phyloP scores from a whole-genome alignment of 2,888 invertebrate species.

The Rhagium mordax region DNA sequence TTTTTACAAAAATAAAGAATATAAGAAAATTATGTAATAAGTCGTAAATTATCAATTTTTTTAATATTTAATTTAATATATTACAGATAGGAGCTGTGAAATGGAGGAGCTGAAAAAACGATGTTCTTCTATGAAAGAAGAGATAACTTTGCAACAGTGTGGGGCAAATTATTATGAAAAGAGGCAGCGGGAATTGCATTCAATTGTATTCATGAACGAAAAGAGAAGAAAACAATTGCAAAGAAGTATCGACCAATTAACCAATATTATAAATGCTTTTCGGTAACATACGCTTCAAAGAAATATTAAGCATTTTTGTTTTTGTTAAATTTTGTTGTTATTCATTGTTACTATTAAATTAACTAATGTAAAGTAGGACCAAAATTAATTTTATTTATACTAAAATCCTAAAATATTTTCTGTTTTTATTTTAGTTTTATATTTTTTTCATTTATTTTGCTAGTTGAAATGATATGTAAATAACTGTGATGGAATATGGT shows the following conservation, averaged over 20 bases:
- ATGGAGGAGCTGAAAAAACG: constrained; percentile 70
- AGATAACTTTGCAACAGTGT: constrained; percentile 71
- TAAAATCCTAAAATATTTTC: constrained; percentile 15
- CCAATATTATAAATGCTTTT: constrained; percentile 65
- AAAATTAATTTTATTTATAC: constrained; percentile 35
- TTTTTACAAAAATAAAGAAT: no score
- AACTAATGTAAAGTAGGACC: constrained; percentile 35
- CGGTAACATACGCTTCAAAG: constrained; percentile 63
- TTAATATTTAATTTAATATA: constrained; percentile 33
- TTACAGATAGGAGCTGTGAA: constrained; percentile 73
- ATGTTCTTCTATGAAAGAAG: constrained; percentile 71
- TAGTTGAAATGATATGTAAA: constrained; percentile 39
- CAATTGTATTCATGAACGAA: constrained; percentile 61
- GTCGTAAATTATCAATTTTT: not conserved
- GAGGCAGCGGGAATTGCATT: constrained; percentile 63
- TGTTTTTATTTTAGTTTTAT: constrained; percentile 8
- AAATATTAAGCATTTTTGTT: constrained; percentile 47
- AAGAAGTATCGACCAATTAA: constrained; percentile 64
- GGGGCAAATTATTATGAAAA: constrained; percentile 67
- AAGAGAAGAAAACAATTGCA: constrained; percentile 64
- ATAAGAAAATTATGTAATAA: no score
- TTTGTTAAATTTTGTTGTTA: constrained; percentile 44
- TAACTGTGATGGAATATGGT: constrained; percentile 61
- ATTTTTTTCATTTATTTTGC: constrained; percentile 21
- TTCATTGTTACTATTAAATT: constrained; percentile 36